Evolutionary conservation across 53 echinoderm and acorn worm genomes (phyloP).

Genomic region (Zoroaster sp.): DNA sequence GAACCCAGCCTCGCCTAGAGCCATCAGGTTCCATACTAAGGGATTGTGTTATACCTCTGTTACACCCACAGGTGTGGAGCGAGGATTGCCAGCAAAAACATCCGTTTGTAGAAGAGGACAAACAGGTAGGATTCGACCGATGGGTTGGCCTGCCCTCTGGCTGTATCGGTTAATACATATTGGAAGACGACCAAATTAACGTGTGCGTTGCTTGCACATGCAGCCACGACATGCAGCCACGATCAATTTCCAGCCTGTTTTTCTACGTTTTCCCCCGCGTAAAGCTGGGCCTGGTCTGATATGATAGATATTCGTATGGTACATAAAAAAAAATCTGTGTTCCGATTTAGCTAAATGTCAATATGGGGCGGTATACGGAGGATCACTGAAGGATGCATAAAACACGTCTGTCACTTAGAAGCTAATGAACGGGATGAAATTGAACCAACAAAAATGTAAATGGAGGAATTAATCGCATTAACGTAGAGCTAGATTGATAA

Average conservation of each 20-base stretch:
- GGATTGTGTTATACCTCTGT: neutral
- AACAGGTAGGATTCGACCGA: neutral
- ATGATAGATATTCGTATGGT: too few species aligned
- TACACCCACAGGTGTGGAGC: neutral
- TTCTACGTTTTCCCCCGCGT: neutral
- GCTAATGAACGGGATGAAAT: neutral
- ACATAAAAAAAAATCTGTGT: too few species aligned
- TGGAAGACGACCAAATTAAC: neutral
- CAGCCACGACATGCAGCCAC: too few species aligned
- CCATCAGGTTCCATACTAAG: neutral
- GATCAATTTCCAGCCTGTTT: slow-evolving; percentile 3
- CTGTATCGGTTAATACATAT: neutral
- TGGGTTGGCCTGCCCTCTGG: neutral
- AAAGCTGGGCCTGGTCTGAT: neutral
- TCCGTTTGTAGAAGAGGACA: neutral
- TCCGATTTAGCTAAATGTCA: neutral
- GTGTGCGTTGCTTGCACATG: neutral
- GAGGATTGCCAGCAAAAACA: neutral
- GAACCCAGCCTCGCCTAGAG: neutral
- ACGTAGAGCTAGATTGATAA: neutral
- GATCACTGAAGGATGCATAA: neutral
- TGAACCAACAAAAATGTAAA: neutral
- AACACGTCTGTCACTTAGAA: neutral
- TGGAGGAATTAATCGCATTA: neutral
- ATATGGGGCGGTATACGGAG: neutral